phyloP scores from a whole-genome alignment of 1,140 invertebrate genomes.

The Caenorhabditis remanei region DNA sequence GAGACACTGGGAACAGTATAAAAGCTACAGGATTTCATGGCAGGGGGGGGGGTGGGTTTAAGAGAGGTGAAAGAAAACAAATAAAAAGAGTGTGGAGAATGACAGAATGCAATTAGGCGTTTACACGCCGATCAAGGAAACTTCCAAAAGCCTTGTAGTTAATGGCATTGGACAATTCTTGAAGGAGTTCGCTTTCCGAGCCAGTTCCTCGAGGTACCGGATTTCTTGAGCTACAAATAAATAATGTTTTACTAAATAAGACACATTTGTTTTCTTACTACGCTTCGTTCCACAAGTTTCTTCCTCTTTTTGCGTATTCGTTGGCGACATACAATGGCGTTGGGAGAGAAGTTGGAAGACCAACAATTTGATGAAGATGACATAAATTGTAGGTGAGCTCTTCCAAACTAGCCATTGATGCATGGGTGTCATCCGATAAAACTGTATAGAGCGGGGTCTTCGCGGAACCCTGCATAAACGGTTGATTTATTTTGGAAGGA shows the following conservation, averaged over 20 bases:
- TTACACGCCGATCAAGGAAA: not conserved
- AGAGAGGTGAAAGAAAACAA: not conserved
- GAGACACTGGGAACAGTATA: too few relatives aligned
- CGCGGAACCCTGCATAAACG: constrained; percentile 59
- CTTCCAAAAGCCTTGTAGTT: not conserved
- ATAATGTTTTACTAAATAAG: not conserved
- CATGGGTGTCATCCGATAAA: constrained; percentile 44
- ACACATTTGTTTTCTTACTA: not conserved
- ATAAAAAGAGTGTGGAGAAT: too few relatives aligned
- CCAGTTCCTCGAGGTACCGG: not conserved
- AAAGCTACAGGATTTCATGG: too few relatives aligned
- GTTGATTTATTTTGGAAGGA: not conserved
- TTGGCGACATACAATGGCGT: constrained; percentile 67
- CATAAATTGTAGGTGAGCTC: constrained; percentile 49
- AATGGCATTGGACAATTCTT: not conserved
- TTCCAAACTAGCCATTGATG: constrained; percentile 40
- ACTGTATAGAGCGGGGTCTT: constrained; percentile 65
- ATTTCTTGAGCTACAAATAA: not conserved
- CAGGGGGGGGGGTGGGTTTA: not conserved
- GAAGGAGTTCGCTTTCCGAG: not conserved
- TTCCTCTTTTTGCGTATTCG: constrained; percentile 33
- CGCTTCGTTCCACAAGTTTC: constrained; percentile 1
- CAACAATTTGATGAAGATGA: constrained; percentile 65
- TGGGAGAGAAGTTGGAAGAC: constrained; percentile 64
- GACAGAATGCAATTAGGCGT: not conserved